Evolutionary conservation across 2,888 invertebrate species (phyloP).

Genomic region (Hirtodrosophila histrioides): DNA sequence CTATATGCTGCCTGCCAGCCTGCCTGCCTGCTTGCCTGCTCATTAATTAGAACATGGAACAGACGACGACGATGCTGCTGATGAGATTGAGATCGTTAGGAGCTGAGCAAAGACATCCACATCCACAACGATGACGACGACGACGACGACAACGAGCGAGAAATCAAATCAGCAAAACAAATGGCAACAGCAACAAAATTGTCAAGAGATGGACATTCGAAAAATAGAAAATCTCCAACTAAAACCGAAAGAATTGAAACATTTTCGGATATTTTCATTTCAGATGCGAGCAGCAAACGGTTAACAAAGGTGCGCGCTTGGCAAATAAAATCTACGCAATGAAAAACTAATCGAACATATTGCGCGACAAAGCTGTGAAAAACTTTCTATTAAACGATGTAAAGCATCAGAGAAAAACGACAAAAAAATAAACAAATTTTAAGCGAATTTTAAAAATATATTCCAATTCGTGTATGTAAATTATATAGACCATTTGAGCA

Average conservation of each 20-base stretch:
- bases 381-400: constrained; percentile 8
- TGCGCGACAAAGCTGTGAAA: constrained; percentile 27
- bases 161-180: constrained; percentile 72
- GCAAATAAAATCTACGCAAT: constrained; percentile 38
- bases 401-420: constrained; percentile 16
- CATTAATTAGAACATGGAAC: constrained; percentile 66
- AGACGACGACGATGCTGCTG: constrained; percentile 36
- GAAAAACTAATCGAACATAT: constrained; percentile 24
- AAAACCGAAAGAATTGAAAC: constrained; percentile 78
- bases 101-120: constrained; percentile 54
- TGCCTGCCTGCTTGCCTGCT: constrained; percentile 30
- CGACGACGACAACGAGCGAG: constrained; percentile 42
- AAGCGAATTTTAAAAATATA: too few relatives aligned
- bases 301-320: constrained; percentile 80
- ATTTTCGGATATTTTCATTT: constrained; percentile 80
- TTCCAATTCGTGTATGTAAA: too few relatives aligned
- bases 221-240: constrained; percentile 80
- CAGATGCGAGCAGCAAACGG: constrained; percentile 82
- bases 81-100: constrained; percentile 61
- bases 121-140: constrained; percentile 13
- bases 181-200: constrained; percentile 66
- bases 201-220: constrained; percentile 80
- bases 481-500: too few relatives aligned
- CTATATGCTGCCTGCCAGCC: constrained; percentile 24
- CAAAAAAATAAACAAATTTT: constrained; percentile 14